These are phyloP conservation scores for Chiropotes sagulatus DNA, from an alignment of 2,797 vertebrate species.

Conservation along the genomic window DNA sequence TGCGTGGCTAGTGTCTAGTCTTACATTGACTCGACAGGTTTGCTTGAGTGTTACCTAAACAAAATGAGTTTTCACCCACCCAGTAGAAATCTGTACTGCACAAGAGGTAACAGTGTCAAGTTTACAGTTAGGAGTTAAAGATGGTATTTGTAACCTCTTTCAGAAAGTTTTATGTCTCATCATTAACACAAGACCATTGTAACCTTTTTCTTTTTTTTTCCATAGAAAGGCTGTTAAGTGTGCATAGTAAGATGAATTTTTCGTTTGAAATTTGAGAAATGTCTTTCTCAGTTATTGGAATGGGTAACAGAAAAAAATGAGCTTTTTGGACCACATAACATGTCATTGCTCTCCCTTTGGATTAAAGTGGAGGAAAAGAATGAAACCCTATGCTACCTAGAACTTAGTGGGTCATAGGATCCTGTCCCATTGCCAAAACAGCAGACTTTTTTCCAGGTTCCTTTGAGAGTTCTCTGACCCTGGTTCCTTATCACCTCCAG, in stretches of 20 bases:
- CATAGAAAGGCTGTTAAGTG: neutral
- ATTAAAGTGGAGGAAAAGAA: neutral
- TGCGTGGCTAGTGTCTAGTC: neutral
- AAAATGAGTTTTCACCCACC: neutral
- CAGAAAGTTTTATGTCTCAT: slow-evolving; percentile 23
- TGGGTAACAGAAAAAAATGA: neutral
- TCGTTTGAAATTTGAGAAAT: slow-evolving; percentile 21
- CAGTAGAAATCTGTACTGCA: neutral
- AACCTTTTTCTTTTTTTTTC: slow-evolving; percentile 7
- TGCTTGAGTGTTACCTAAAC: neutral
- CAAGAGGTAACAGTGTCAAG: neutral
- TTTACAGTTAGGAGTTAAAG: neutral
- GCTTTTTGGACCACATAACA: neutral
- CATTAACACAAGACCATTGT: neutral
- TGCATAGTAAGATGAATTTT: slow-evolving; percentile 11
- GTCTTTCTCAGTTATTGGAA: neutral
- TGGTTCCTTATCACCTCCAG: neutral
- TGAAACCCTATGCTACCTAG: neutral
- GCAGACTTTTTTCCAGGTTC: neutral
- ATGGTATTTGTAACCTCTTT: neutral
- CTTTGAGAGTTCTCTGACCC: no score
- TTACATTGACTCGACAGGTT: neutral
- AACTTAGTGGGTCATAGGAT: neutral
- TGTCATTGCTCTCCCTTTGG: neutral
- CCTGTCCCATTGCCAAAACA: neutral